Percentiles rank a stretch among this genome's conserved stretches.
Evolutionary conservation across 64 coral and sea anemone genomes (phyloP).

Genomic region (Astreopora myriophthalma): DNA sequence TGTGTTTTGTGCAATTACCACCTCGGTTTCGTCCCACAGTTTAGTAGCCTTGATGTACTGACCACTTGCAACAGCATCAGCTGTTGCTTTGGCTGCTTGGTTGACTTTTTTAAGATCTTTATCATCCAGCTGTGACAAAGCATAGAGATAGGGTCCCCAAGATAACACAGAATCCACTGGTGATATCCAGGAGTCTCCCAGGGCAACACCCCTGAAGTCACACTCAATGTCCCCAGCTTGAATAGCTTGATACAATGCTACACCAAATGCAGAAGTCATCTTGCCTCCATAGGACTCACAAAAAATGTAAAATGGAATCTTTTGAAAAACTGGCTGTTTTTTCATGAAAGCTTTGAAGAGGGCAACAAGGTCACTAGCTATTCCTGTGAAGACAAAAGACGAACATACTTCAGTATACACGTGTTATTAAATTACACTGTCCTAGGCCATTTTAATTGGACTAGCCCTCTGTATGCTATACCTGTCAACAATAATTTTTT

Average conservation of each 20-base stretch:
- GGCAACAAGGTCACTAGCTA: constrained; percentile 86
- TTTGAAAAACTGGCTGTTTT: constrained; percentile 72
- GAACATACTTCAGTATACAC: too few relatives aligned
- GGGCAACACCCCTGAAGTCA: constrained; percentile 87
- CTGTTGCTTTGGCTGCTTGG: constrained; percentile 53
- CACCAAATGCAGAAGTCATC: constrained; percentile 96
- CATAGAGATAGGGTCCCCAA: constrained; percentile 95
- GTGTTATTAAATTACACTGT: too few relatives aligned
- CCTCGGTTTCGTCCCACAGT: constrained; percentile 68
- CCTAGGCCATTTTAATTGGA: too few relatives aligned
- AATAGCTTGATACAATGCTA: constrained; percentile 79
- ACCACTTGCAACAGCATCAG: constrained; percentile 72
- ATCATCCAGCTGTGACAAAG: constrained; percentile 79
- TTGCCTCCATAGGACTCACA: constrained; percentile 99
- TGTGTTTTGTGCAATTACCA: constrained; percentile 57
- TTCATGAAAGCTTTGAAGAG: constrained; percentile 86
- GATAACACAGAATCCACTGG: constrained; percentile 92
- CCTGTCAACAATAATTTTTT: too few relatives aligned
- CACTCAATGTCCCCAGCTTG: constrained; percentile 60
- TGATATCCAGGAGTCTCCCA: constrained; percentile 99
- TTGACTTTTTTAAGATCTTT: constrained; percentile 70
- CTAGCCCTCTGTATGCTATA: too few relatives aligned
- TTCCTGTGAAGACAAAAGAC: constrained; percentile 44
- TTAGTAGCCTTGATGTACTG: constrained; percentile 73
- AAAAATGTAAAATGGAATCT: constrained; percentile 93